Conservation (phyloP, 1,140 invertebrate species). For the Teleogryllus occipitalis region DNA sequence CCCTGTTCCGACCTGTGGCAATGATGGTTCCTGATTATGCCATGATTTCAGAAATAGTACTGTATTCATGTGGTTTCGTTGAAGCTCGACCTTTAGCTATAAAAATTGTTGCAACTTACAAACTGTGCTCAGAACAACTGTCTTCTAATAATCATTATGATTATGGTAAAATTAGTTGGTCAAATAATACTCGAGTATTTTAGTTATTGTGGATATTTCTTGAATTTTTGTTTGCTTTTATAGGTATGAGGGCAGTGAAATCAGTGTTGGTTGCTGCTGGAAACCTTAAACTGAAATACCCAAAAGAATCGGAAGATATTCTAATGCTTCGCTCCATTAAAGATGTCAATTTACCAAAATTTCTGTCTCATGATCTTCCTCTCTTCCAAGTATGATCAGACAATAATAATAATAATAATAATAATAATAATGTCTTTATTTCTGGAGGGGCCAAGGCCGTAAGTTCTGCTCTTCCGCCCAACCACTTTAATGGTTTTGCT, state of each 20-base stretch:
- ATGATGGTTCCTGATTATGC: conserved; percentile 99
- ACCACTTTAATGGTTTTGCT: too few species aligned
- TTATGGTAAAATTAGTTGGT: conserved; percentile 55
- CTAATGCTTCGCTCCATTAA: conserved; percentile 80
- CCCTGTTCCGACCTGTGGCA: conserved; percentile 87
- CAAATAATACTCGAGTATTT: neutral
- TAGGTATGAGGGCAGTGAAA: conserved; percentile 78
- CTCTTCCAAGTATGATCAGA: conserved; percentile 56
- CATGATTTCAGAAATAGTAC: conserved; percentile 85
- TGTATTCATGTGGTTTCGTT: conserved; percentile 91
- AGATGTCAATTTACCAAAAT: conserved; percentile 91
- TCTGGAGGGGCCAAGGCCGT: too few species aligned
- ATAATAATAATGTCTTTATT: too few species aligned
- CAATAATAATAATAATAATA: too few species aligned
- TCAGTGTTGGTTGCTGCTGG: conserved; percentile 84
- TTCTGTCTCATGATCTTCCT: conserved; percentile 77
- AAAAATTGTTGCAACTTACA: conserved; percentile 91
- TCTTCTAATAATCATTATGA: conserved; percentile 94
- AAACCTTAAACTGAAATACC: conserved; percentile 81
- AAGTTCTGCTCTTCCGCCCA: too few species aligned
- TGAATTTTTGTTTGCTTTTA: neutral
- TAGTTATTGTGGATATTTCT: neutral
- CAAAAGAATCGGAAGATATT: conserved; percentile 72
- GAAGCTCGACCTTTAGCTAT: conserved; percentile 79
- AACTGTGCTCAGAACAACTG: conserved; percentile 87